Conservation (phyloP, 2,888 invertebrate genomes). For the Heliconius aoede region DNA sequence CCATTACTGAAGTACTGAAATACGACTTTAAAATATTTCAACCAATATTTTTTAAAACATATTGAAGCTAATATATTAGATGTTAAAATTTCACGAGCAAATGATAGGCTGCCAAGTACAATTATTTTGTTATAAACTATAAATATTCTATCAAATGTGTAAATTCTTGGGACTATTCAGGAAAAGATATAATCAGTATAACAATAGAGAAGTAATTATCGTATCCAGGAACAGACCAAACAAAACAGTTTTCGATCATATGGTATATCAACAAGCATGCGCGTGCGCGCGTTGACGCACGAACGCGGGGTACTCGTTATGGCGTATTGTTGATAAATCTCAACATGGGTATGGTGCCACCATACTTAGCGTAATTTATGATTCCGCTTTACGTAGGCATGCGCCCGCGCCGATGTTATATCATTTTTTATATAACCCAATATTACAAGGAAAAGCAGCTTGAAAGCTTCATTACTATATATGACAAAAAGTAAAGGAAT, state of each 20-base stretch:
- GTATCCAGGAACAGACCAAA: slow-evolving; percentile 37
- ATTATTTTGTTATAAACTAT: neutral
- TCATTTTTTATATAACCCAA: slow-evolving; percentile 16
- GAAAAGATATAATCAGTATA: slow-evolving; percentile 1
- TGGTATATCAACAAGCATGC: slow-evolving; percentile 42
- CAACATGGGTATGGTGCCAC: slow-evolving; percentile 18
- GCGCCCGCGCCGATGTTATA: neutral
- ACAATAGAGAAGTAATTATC: slow-evolving; percentile 37
- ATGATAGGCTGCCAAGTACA: neutral
- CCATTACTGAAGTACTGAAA: neutral
- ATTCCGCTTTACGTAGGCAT: neutral
- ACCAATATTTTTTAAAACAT: neutral
- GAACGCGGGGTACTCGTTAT: slow-evolving; percentile 40
- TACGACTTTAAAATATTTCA: neutral
- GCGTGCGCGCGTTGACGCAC: slow-evolving; percentile 47
- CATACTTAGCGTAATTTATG: slow-evolving; percentile 30
- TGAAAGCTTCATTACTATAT: neutral
- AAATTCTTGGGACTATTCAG: slow-evolving; percentile 24
- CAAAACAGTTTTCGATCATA: slow-evolving; percentile 32
- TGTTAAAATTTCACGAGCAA: neutral
- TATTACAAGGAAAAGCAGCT: neutral
- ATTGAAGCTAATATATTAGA: too few relatives aligned
- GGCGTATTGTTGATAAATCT: slow-evolving; percentile 38
- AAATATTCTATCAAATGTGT: neutral
- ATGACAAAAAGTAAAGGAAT: too few relatives aligned